Base-by-base conservation (phyloP, 2,797 vertebrate genomes). In the Furcifer pardalis region DNA sequence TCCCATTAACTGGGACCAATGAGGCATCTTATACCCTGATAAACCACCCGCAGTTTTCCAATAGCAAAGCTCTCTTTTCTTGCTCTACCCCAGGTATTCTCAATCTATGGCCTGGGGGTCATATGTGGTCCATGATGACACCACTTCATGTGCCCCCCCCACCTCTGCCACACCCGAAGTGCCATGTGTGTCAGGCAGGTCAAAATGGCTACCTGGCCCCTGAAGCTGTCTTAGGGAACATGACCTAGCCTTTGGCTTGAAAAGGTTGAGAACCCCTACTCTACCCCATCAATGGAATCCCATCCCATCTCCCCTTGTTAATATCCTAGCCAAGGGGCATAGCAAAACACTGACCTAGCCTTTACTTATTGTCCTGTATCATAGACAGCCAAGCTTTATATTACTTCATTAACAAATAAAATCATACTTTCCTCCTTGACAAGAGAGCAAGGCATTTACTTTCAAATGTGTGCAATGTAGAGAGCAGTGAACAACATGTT, bases 351-450 rank as follows among this genome's bases (percentile, higher is more conserved):
- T 89, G 80, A 87, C 30, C 42, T 88, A 84, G 10, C 9, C 78
- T 81, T 68, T 7, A 56, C 49, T 90, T 32, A 84, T 32, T 19
- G 0, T 4, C 1, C 44, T 79, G 8, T 78, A 10, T 65, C 89
- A 59, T 84, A 59, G 62, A 80, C 60, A 89, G 56, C n/a, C 42
- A 76, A 66, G 27, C 42, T n/a, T n/a, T 90, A 7, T 87, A 72
- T 32, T 86, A 37, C n/a, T 85, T 89, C 86, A 85, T 84, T 90
- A 90, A 86, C 44, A 91, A 93, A 89, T 81, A 75, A 69, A 86
- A 89, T 79, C 79, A 87, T 56, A 83, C 84, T 89, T 85, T 82
- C 23, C 4, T 5, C 27, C 91, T 78, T 40, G 27, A 81, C 74
- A 83, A 79, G 88, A 25, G 90, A 92, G 25, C 2, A 75, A 74